Conservation (phyloP, 2,888 invertebrate genomes). For the Hemithea aestivaria region DNA sequence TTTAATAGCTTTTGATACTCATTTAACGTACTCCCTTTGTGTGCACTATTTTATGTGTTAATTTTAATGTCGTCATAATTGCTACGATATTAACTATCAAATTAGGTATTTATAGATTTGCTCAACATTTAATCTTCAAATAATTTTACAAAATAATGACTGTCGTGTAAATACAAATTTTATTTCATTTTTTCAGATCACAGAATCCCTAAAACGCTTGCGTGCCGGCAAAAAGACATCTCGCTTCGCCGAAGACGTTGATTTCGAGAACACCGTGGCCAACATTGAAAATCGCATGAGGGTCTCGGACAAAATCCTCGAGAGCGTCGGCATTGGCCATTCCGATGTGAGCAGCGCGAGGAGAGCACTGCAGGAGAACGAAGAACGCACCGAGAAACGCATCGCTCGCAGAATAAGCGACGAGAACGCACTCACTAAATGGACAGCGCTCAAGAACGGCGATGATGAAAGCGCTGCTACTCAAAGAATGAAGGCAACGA, state of each 20-base stretch:
- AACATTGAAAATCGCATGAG: slow-evolving; percentile 79
- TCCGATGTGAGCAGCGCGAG: slow-evolving; percentile 71
- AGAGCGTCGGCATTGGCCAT: slow-evolving; percentile 81
- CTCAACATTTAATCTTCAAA: no score
- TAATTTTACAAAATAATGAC: no score
- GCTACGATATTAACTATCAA: no score
- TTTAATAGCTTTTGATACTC: slow-evolving; percentile 3
- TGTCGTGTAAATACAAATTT: no score
- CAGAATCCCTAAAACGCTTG: slow-evolving; percentile 79
- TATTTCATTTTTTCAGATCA: slow-evolving; percentile 77
- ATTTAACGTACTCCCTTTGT: neutral
- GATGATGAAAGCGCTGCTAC: slow-evolving; percentile 79
- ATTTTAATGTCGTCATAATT: no score
- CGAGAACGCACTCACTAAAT: slow-evolving; percentile 75
- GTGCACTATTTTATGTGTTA: no score
- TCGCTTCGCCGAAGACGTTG: slow-evolving; percentile 80
- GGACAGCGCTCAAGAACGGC: slow-evolving; percentile 78
- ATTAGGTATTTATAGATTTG: no score
- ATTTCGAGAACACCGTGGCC: slow-evolving; percentile 80
- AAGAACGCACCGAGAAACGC: slow-evolving; percentile 70
- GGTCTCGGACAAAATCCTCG: slow-evolving; percentile 82
- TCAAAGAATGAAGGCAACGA: slow-evolving; percentile 81
- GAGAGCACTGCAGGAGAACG: slow-evolving; percentile 67
- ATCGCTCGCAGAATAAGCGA: slow-evolving; percentile 66
- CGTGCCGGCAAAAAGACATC: slow-evolving; percentile 81